Evolutionary conservation across 2,888 invertebrate genomes (phyloP).

Genomic region (Laothoe populi): DNA sequence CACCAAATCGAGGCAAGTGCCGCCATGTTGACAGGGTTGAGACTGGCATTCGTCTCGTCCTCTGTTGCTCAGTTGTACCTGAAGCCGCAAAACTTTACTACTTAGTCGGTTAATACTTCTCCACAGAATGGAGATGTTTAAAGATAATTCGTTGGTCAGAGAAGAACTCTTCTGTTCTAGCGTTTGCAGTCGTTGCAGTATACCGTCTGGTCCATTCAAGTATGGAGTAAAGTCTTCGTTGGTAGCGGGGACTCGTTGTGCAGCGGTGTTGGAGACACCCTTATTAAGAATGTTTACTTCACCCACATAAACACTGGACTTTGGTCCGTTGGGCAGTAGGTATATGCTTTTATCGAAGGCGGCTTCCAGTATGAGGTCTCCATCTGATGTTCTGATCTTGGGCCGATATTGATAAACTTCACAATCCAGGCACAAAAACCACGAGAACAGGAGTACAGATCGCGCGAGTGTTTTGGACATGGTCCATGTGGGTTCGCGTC

Average conservation of each 20-base stretch:
- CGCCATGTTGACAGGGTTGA: constrained; percentile 93
- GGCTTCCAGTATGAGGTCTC: constrained; percentile 91
- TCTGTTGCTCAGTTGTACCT: constrained; percentile 71
- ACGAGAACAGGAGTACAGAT: constrained; percentile 50
- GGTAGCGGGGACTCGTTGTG: constrained; percentile 33
- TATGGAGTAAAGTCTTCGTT: constrained; percentile 43
- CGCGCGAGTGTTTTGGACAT: constrained; percentile 56
- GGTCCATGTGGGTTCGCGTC: constrained; percentile 43
- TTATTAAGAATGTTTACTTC: constrained; percentile 86
- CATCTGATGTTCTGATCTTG: constrained; percentile 86
- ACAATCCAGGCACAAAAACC: constrained; percentile 55
- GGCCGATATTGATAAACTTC: constrained; percentile 87
- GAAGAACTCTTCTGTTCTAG: constrained; percentile 53
- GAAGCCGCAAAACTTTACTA: constrained; percentile 71
- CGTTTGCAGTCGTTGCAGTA: constrained; percentile 58
- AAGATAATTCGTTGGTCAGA: constrained; percentile 42
- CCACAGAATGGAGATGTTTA: constrained; percentile 56
- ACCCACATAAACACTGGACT: constrained; percentile 88
- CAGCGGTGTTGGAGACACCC: constrained; percentile 55
- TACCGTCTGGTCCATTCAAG: constrained; percentile 47
- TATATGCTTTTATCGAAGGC: constrained; percentile 92
- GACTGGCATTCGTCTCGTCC: constrained; percentile 87
- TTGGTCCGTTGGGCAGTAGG: constrained; percentile 87
- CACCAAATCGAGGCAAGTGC: constrained; percentile 90
- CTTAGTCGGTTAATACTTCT: constrained; percentile 58